Percentiles rank a stretch among this genome's conserved stretches.
Conservation (phyloP, 2,888 invertebrate genomes). For the Mesoligia furuncula region DNA sequence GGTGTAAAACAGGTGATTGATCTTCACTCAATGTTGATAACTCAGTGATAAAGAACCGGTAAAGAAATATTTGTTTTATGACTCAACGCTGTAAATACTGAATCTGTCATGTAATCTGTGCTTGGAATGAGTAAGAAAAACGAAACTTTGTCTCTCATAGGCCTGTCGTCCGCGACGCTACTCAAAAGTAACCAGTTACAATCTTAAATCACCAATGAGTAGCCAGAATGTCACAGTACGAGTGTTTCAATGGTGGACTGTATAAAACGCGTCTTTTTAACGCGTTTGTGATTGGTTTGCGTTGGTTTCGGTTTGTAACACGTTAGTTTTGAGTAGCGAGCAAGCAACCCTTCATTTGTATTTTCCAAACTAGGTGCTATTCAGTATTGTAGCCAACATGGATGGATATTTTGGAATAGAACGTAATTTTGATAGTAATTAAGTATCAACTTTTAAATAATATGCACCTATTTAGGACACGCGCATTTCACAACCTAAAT, state of each 20-base stretch:
- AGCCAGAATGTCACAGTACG: neutral
- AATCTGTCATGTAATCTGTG: conserved; percentile 28
- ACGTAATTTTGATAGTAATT: neutral
- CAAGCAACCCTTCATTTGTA: neutral
- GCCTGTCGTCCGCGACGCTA: neutral
- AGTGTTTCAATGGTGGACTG: neutral
- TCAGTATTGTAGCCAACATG: neutral
- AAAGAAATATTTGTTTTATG: conserved; percentile 36
- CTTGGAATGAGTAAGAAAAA: conserved; percentile 15
- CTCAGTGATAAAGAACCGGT: conserved; percentile 39
- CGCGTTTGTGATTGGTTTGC: neutral
- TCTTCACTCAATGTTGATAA: conserved; percentile 46
- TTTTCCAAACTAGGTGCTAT: neutral
- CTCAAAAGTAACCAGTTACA: neutral
- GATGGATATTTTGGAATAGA: conserved; percentile 1
- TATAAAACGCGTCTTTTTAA: neutral
- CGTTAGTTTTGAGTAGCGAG: neutral
- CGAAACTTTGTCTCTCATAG: conserved; percentile 26
- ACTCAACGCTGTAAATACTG: conserved; percentile 45
- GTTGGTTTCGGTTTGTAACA: neutral
- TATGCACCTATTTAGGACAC: conserved; percentile 23
- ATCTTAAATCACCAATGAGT: neutral
- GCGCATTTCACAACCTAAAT: conserved; percentile 56
- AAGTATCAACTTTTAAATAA: neutral
- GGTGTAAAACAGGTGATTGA: conserved; percentile 52